Evolutionary conservation across 2,113 vertebrate species (phyloP), one percentile per base, ranked within the genome.

Genomic region (Oryzias celebensis): DNA sequence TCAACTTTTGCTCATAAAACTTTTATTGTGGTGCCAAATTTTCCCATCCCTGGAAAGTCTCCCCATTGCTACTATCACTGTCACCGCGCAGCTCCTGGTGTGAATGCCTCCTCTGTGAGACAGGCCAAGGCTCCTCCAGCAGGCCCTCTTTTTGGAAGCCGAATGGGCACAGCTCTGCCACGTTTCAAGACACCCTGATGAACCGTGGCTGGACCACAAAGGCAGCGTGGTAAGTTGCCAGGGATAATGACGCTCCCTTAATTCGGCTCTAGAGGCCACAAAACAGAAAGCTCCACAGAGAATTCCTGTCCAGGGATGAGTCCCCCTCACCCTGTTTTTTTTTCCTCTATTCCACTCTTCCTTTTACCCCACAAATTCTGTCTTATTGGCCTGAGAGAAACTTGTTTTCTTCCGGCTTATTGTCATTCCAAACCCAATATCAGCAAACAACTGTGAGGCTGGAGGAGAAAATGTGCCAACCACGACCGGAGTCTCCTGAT

Each of bases 61-160:
- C 69, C 84, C 74, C 52, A 71, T 67, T 68, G 52, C 36, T 70
- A 7, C 60, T 64, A 26, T 66, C 54, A 20, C 28, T 42, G 47
- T 50, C 68, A 75, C 77, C 70, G 75, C 58, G 14, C 50, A 31
- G 55, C 58, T 45, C 52, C 52, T 64, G 76, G 88, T 86, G 90
- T 93, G 91, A 90, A 94, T 88, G 91, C 86, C 88, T 91, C 80
- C 85, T 93, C 91, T 94, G 93, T 94, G 86, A 88, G 85, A 81
- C 67, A 62, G 81, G 92, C 94, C 92, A 93, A 94, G 89, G 91
- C 92, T 91, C 91, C 94, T 93, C 92, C 93, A 93, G 91, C 86
- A 86, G 86, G 77, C 83, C 89, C 87, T 76, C 72, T 82, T 78
- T 92, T 93, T 92, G 89, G 90, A 75, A 85, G 84, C 87, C 94